Evolutionary conservation across 2,113 vertebrate genomes (phyloP).

Genomic region (Empidonax traillii): DNA sequence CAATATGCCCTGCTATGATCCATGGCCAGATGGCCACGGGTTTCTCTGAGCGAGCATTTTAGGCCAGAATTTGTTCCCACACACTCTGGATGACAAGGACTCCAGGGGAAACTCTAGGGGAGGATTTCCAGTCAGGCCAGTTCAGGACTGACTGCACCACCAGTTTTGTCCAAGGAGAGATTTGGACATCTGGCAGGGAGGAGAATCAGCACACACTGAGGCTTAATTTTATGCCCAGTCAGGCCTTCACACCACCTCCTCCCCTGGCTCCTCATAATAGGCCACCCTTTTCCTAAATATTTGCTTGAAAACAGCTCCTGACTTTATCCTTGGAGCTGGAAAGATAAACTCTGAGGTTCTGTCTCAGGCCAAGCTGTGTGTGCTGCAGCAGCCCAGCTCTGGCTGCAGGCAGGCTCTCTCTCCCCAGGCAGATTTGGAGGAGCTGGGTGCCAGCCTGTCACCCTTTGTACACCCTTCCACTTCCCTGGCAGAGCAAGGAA

Average conservation of each 20-base stretch:
- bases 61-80: neutral
- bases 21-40: neutral
- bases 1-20: neutral
- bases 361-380: neutral
- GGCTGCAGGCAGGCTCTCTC: neutral
- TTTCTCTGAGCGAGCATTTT: neutral
- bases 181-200: neutral
- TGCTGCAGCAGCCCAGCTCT: neutral
- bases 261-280: neutral
- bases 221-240: neutral
- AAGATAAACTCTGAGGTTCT: neutral
- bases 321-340: neutral
- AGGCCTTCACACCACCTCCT: neutral
- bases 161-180: neutral
- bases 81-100: neutral
- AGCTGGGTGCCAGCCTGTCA: neutral
- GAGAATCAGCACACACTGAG: neutral
- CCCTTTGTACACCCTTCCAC: neutral
- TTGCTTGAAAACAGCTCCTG: neutral
- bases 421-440: neutral
- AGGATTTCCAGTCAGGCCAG: neutral
- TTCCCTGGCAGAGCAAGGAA: neutral
- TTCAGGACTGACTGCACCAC: fast-evolving
- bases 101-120: neutral
- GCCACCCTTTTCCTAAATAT: neutral